A percentile compares a stretch with the other conserved stretches of the same genome.
phyloP scores from a whole-genome alignment of 2,113 vertebrate genomes.

The Cavia porcellus region DNA sequence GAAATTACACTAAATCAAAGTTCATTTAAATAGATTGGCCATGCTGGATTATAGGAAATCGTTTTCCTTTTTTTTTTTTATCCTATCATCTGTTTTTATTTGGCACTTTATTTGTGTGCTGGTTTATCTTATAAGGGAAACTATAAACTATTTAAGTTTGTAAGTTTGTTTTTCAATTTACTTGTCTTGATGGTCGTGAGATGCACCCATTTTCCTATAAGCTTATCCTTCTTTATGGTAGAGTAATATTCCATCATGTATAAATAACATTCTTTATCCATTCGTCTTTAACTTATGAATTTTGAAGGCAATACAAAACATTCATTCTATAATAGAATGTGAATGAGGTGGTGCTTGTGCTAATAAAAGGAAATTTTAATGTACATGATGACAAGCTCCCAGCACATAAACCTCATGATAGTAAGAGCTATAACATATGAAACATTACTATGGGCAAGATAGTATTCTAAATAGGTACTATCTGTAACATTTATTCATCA shows the following conservation, averaged over 20 bases:
- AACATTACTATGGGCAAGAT: not conserved
- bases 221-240: not conserved
- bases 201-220: not conserved
- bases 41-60: not conserved
- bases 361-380: slow-evolving; percentile 30
- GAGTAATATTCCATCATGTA: not conserved
- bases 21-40: not conserved
- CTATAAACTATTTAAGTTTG: not conserved
- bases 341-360: not conserved
- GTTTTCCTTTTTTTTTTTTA: not conserved
- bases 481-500: not conserved
- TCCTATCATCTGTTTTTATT: not conserved
- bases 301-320: not conserved
- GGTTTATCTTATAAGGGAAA: not conserved
- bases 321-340: not conserved
- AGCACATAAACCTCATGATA: not conserved
- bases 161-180: not conserved
- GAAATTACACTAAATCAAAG: not conserved
- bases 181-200: not conserved
- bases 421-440: not conserved
- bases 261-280: not conserved
- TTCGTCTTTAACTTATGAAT: not conserved
- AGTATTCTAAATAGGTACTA: not conserved
- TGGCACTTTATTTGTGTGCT: not conserved
- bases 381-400: not conserved